Base-by-base conservation (phyloP, 2,888 invertebrate species). In the Mesorhabditis belari region DNA sequence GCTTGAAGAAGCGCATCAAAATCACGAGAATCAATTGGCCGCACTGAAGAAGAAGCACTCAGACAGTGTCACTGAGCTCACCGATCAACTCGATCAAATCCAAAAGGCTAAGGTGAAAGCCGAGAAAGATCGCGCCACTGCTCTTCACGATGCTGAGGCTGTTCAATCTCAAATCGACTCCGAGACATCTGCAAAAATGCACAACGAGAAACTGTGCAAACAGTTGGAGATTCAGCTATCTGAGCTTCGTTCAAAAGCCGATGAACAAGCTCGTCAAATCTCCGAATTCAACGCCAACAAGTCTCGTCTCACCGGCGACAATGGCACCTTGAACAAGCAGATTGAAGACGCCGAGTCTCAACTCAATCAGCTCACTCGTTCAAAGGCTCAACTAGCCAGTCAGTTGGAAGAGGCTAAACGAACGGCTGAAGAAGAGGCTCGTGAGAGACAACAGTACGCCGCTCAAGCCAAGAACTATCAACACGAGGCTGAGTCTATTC, bases 11-110 rank as follows among this genome's bases (percentile, higher is more conserved):
- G 88, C 91, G 83, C 54, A 93, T 87, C 91, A 96, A 84, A 94
- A 94, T 86, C 94, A 96, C 84, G 98, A 98, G 86, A 88, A 91
- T 67, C 91, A 92, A 77, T 88, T 95, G 82, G 90, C 92, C 82
- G 90, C 90, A 84, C 88, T 98, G 82, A 90, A 95, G 86, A 98
- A 98, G 89, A 98, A 98, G 88, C 94, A 96, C 87, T 95, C 95
- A 85, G 96, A 98, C 85, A 90, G 94, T 82, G 92, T 95, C 81
- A 90, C 91, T 81, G 96, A 98, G 86, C 92, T 98, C 91, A 91
- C 94, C 78, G 96, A 98, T 86, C 96, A 98, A 86, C 90, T 96
- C 84, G 96, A 98, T 86, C 93, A 94, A 84, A 89, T 98, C 84
- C 94, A 94, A 88, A 98, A 98, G 85, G 88, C 92, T 84, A 96